phyloP scores from a whole-genome alignment of 1,140 invertebrate species.

The Bilobella aurantiaca region DNA sequence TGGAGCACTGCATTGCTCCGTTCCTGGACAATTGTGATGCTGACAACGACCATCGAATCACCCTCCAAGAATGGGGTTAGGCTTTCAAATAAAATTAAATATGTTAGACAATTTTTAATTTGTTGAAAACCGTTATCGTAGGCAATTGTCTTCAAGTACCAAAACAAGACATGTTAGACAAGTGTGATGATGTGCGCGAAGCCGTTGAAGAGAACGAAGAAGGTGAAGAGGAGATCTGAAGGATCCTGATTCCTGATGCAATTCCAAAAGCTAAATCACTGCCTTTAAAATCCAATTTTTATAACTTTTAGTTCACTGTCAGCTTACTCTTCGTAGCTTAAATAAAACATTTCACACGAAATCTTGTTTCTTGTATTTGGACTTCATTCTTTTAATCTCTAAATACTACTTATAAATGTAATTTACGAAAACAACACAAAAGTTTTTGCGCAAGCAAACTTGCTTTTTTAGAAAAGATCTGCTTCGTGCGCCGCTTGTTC shows the following conservation, averaged over 20 bases:
- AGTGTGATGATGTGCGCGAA: conserved; percentile 46
- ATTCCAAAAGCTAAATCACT: not conserved
- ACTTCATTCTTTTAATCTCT: too few relatives aligned
- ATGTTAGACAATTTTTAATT: not conserved
- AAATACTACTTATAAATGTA: too few relatives aligned
- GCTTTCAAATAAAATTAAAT: not conserved
- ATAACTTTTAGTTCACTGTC: too few relatives aligned
- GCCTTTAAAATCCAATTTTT: not conserved
- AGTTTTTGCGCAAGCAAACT: too few relatives aligned
- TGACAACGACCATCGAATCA: conserved; percentile 77
- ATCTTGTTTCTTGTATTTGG: too few relatives aligned
- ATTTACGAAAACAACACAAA: too few relatives aligned
- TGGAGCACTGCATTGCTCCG: conserved; percentile 91
- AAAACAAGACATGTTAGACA: conserved; percentile 53
- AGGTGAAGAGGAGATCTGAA: conserved; percentile 14
- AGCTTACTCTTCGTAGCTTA: too few relatives aligned
- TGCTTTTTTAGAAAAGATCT: too few relatives aligned
- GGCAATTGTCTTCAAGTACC: conserved; percentile 64
- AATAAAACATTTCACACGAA: too few relatives aligned
- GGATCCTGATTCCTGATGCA: not conserved
- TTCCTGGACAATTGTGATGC: conserved; percentile 81
- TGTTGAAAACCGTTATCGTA: not conserved
- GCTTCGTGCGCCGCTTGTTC: too few relatives aligned
- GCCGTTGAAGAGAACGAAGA: conserved; percentile 10
- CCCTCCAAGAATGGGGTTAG: conserved; percentile 79